Evolutionary conservation across 2,888 invertebrate genomes (phyloP).

Genomic region (Cybosia mesomella): DNA sequence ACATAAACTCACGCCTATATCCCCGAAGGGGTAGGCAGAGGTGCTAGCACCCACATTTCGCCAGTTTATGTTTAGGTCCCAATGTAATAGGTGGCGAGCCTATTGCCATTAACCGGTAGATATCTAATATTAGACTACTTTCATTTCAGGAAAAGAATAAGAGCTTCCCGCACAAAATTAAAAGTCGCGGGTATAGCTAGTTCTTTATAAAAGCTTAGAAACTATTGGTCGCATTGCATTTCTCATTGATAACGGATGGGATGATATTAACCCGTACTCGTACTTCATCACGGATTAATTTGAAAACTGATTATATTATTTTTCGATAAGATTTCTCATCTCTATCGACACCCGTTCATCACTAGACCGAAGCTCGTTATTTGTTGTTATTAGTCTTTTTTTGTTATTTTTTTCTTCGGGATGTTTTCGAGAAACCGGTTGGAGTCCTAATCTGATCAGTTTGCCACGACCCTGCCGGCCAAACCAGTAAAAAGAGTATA

Average conservation of each 20-base stretch:
- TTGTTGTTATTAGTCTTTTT: constrained; percentile 86
- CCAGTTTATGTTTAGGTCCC: too few species aligned
- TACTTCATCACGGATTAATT: constrained; percentile 34
- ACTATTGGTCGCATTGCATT: constrained; percentile 37
- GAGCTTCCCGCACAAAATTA: too few species aligned
- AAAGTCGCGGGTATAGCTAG: too few species aligned
- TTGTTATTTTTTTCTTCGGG: constrained; percentile 72
- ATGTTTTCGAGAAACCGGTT: constrained; percentile 83
- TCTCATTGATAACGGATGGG: constrained; percentile 36
- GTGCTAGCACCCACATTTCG: too few species aligned
- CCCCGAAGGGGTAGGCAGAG: too few species aligned
- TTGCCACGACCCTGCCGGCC: constrained; percentile 74
- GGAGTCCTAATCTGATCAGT: constrained; percentile 81
- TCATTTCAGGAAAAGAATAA: too few species aligned
- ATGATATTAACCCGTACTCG: constrained; percentile 46
- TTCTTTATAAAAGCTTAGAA: constrained; percentile 36
- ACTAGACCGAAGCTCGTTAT: constrained; percentile 79
- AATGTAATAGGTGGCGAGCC: too few species aligned
- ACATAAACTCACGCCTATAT: too few species aligned
- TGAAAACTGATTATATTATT: constrained; percentile 14
- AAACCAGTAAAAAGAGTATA: constrained; percentile 57
- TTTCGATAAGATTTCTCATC: constrained; percentile 61
- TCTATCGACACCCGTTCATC: constrained; percentile 61
- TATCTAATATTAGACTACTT: too few species aligned
- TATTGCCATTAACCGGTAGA: too few species aligned